A percentile compares a stretch with the other conserved stretches of the same genome.
phyloP scores from a whole-genome alignment of 2,113 vertebrate genomes.

The Onychostruthus taczanowskii region DNA sequence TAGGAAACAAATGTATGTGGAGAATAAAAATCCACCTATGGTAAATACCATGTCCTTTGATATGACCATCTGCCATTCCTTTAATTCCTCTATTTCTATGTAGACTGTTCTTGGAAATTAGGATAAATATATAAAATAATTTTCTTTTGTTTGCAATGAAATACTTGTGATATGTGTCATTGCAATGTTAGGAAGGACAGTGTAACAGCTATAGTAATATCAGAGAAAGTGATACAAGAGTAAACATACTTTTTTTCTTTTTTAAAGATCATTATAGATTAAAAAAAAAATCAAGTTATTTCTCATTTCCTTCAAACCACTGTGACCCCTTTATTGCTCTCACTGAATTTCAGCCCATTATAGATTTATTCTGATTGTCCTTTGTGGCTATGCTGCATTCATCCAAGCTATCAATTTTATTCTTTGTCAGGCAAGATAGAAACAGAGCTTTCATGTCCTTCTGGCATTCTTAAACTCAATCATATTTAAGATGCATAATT shows the following conservation, averaged over 20 bases:
- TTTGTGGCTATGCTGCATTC: background rate
- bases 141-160: background rate
- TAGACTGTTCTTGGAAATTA: background rate
- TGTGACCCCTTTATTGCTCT: background rate
- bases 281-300: background rate
- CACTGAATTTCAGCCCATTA: background rate
- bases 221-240: background rate
- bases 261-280: background rate
- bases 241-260: background rate
- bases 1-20: background rate
- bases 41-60: background rate
- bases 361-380: background rate
- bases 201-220: background rate
- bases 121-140: background rate
- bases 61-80: background rate
- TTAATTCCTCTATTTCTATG: background rate
- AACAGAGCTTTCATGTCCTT: background rate
- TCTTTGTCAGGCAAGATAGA: background rate
- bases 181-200: background rate
- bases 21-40: background rate
- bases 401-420: constrained; percentile 6
- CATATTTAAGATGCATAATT: constrained; percentile 33
- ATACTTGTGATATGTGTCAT: background rate
- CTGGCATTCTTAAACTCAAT: background rate
- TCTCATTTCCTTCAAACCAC: background rate